Conservation (phyloP, 2,888 invertebrate species). For the Galerucella nymphaeae region DNA sequence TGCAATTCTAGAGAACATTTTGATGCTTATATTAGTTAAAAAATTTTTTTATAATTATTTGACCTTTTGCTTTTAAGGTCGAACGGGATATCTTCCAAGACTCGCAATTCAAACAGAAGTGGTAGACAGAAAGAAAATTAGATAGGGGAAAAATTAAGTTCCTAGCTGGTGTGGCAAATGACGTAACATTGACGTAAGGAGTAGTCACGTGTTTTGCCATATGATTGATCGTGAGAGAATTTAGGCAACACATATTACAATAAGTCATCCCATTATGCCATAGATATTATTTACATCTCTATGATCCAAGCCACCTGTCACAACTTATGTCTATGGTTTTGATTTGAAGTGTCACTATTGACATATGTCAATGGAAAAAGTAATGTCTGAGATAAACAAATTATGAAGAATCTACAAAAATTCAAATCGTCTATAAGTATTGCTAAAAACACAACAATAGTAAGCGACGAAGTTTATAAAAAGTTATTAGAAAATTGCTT, state of each 20-base stretch:
- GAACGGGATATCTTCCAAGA: not conserved
- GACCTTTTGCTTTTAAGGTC: constrained; percentile 26
- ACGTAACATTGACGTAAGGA: constrained; percentile 6
- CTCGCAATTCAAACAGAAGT: not conserved
- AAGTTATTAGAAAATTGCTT: constrained; percentile 57
- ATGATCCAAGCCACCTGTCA: not conserved
- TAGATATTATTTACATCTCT: no score
- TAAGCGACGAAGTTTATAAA: constrained; percentile 52
- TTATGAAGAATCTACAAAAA: constrained; percentile 47
- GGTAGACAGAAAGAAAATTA: not conserved
- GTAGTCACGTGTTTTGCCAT: constrained; percentile 10
- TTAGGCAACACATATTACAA: not conserved
- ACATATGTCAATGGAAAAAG: not conserved
- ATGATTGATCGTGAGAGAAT: not conserved
- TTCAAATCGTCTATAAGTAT: constrained; percentile 50
- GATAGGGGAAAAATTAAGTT: not conserved
- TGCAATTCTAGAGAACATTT: constrained; percentile 74
- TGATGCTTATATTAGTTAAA: constrained; percentile 14
- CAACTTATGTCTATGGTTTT: not conserved
- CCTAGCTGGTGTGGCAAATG: not conserved
- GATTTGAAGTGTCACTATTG: no score
- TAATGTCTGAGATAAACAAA: constrained; percentile 23
- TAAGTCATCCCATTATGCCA: not conserved
- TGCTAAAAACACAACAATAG: constrained; percentile 47
- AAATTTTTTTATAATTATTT: constrained; percentile 2